Evolutionary conservation across 2,888 invertebrate species (phyloP).

Genomic region (Nemapogon koenigi): DNA sequence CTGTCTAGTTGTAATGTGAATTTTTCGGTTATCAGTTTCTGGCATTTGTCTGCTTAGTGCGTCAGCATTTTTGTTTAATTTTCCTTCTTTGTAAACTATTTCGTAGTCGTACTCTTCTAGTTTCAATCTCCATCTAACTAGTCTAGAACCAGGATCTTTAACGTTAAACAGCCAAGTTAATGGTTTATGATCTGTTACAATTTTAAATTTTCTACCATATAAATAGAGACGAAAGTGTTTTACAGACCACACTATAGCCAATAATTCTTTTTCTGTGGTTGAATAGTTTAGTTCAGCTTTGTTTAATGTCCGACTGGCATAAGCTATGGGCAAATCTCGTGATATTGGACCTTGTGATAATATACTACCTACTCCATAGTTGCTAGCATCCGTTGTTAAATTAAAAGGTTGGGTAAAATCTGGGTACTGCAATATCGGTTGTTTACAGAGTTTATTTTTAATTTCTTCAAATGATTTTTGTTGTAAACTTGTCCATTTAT

Average conservation of each 20-base stretch:
- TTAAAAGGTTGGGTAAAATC: slow-evolving; percentile 14
- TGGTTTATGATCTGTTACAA: slow-evolving; percentile 11
- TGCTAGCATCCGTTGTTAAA: slow-evolving; percentile 15
- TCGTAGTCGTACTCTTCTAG: no score
- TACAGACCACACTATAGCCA: slow-evolving; percentile 12
- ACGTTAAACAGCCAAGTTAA: slow-evolving; percentile 13
- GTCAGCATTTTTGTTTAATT: no score
- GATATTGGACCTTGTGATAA: slow-evolving; percentile 12
- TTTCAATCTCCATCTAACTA: slow-evolving; percentile 15
- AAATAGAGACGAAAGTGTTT: slow-evolving; percentile 14
- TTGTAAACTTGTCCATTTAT: slow-evolving; percentile 13
- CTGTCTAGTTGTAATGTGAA: slow-evolving; percentile 10
- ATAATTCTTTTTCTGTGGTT: slow-evolving; percentile 15
- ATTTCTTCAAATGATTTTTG: slow-evolving; percentile 11
- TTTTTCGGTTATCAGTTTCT: no score
- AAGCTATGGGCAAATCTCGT: slow-evolving; percentile 18
- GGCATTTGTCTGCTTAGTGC: slow-evolving; percentile 13
- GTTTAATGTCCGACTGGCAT: slow-evolving; percentile 18
- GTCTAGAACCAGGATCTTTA: slow-evolving; percentile 14
- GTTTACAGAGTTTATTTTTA: slow-evolving; percentile 7
- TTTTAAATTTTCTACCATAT: slow-evolving; percentile 12
- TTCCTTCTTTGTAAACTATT: no score
- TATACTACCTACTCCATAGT: slow-evolving; percentile 13
- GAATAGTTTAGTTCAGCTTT: slow-evolving; percentile 18
- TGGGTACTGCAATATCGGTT: slow-evolving; percentile 13